Evolutionary conservation across 2,888 invertebrate genomes (phyloP), one percentile per base, ranked within the genome.

Genomic region (Phengaris alcon): DNA sequence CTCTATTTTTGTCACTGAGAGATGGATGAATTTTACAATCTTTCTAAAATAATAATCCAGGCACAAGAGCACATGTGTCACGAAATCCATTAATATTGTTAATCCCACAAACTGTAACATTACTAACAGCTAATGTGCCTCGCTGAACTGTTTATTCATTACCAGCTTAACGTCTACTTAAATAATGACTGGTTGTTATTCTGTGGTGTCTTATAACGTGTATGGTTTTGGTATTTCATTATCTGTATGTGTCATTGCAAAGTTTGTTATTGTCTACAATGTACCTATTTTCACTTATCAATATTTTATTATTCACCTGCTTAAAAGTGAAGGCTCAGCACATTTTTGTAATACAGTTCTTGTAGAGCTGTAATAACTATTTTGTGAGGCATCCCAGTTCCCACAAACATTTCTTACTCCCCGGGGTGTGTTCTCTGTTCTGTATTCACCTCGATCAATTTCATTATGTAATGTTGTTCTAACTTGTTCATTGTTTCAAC

Each of bases 41-140:
- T 64, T 64, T 35, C 35, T 6, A 64, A 64, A 59, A n/a, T n/a
- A 44, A 35, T 64, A 12, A 12, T 35, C 10, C 35, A 6, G 44
- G 35, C 6, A 35, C 12, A 12, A 35, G 35, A 64, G 10, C 35
- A 44, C 35, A 64, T 44, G 35, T 64, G 35, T 64, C 64, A 64
- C 64, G 35, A 44, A 13, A 64, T 64, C 64, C 64, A 64, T 64
- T 64, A 64, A 64, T 64, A 64, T 64, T 64, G 64, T 64, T 64
- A 64, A 64, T 64, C 64, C 35, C 35, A 12, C 35, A 13, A 64
- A 64, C 12, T 64, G 64, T 64, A 64, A 35, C 64, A 64, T 64
- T 35, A 64, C 64, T 64, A 64, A 64, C 35, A 64, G 52, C 52
- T 52, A 52, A 44, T 12, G 64, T 44, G 35, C 64, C 12, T 13